Evolutionary conservation across 1,140 invertebrate species (phyloP), one percentile per base, ranked within the genome.

Genomic region (Panulirus ornatus): DNA sequence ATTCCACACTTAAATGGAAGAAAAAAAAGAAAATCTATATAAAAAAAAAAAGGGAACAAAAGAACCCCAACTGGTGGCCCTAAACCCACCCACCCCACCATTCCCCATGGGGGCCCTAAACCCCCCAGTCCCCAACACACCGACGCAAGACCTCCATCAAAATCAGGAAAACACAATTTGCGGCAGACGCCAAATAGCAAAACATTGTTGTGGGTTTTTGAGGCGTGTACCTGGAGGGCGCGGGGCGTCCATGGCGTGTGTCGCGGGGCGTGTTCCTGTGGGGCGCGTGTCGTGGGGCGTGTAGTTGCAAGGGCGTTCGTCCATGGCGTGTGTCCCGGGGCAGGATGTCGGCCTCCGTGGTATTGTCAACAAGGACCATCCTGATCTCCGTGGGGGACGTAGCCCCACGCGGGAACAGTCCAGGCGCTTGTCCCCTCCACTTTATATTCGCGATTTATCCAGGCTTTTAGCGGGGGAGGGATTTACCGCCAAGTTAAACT

Each of bases 391-490:
- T n/a, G n/a, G 54, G n/a, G 5, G 27, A 2, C 58, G 5, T 6
- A n/a, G 5, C n/a, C 0, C 58, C 58, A 66, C 58, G 1, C 16
- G n/a, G 3, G 58, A 14, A 14, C 54, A 30, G n/a, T 11, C 14
- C 44, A 5, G 14, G 58, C n/a, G n/a, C 58, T 66, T 66, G 58
- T 66, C n/a, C n/a, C 58, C 30, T 30, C 22, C 58, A 66, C 27
- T 66, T 66, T 66, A 66, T 66, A 27, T 27, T 66, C n/a, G 58
- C 58, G 58, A 30, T 66, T 66, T 66, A 66, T 30, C n/a, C 22
- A 66, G 30, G 58, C 58, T 66, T 66, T 66, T 30, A 66, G 30
- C 58, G 30, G 58, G 9, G 58, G 5, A 30, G 5, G n/a, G 58
- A 66, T 66, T 66, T 66, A 30, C 22, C 9, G 58, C n/a, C n/a